Evolutionary conservation across 64 coral and sea anemone species (phyloP), one percentile per base, ranked within the genome.

Genomic region (Dendrophyllia cribrosa): DNA sequence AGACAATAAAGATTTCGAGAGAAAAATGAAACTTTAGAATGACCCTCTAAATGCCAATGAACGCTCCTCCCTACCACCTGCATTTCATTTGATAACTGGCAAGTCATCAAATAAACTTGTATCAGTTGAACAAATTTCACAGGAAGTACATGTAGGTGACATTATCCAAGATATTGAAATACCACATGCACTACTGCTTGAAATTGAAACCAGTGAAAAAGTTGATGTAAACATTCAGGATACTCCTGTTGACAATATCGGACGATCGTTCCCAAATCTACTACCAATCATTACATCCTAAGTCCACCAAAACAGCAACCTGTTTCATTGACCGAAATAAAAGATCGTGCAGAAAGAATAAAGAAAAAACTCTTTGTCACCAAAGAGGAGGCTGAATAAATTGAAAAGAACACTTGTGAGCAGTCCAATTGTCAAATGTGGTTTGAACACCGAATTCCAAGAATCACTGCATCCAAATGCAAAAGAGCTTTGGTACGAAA

Each of bases 391-490:
- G 25, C 65, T 66, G 53, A 93, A 83, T 67, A 15, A 52, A 51
- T 79, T 77, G 83, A 87, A 78, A 76, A 49, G 82, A 26, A 34
- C 66, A 92, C 91, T 22, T 16, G 75, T 1, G 55, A 87, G 43
- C 91, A 92, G 53, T 75, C 52, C 45, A 87, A 92, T 4, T 85
- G 70, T 86, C 80, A 92, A 17, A 49, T 86, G 81, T 92, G 91
- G 91, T 86, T 76, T 77, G 70, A 86, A 51, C 58, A 86, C 48
- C 68, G 91, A 62, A 24, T 21, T 77, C 59, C 59, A 66, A 43
- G 91, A 22, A 93, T 87, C 46, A 93, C 91, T 4, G 84, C 83
- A 65, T 93, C 91, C 21, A 87, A 93, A 81, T 93, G 91, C 85
- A 88, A 93, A 56, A 87, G 91, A 70, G 91, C 92, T 72, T 77